Evolutionary conservation across 2,113 vertebrate genomes (phyloP).

Genomic region (Anhinga rufa): DNA sequence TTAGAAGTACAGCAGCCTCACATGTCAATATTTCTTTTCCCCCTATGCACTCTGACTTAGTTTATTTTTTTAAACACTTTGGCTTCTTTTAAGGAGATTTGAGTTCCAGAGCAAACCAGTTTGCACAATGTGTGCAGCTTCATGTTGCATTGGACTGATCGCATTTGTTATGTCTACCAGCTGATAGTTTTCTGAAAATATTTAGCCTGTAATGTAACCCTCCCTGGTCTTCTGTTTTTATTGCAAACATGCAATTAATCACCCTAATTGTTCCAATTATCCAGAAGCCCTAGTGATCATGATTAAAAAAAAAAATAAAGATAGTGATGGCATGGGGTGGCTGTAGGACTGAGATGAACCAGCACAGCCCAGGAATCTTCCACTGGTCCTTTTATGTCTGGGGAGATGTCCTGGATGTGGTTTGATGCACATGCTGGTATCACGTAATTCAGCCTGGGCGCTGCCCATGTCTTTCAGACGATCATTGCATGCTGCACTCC

Average conservation of each 20-base stretch:
- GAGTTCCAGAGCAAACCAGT: slow-evolving; percentile 64
- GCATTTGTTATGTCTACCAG: slow-evolving; percentile 70
- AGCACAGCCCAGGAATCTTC: neutral
- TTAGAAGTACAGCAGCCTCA: slow-evolving; percentile 20
- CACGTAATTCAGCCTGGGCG: neutral
- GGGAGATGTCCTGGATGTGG: neutral
- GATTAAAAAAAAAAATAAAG: slow-evolving; percentile 29
- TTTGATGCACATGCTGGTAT: neutral
- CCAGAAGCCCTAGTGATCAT: slow-evolving; percentile 70
- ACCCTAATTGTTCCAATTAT: slow-evolving; percentile 83
- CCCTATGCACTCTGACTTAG: slow-evolving; percentile 44
- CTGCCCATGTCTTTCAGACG: neutral
- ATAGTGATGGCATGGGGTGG: neutral
- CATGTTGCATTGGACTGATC: slow-evolving; percentile 44
- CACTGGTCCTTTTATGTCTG: neutral
- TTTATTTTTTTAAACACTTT: slow-evolving; percentile 74
- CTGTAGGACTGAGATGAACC: neutral
- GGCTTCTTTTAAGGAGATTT: slow-evolving; percentile 48
- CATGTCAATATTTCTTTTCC: slow-evolving; percentile 66
- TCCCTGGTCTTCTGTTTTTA: slow-evolving; percentile 83
- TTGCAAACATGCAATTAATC: slow-evolving; percentile 89
- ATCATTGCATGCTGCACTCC: neutral
- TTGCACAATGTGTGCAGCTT: slow-evolving; percentile 24
- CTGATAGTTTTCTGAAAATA: slow-evolving; percentile 79
- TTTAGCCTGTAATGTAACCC: slow-evolving; percentile 84